Evolutionary conservation across 2,888 invertebrate genomes (phyloP), one percentile per base, ranked within the genome.

Genomic region (Andrena haemorrhoa): DNA sequence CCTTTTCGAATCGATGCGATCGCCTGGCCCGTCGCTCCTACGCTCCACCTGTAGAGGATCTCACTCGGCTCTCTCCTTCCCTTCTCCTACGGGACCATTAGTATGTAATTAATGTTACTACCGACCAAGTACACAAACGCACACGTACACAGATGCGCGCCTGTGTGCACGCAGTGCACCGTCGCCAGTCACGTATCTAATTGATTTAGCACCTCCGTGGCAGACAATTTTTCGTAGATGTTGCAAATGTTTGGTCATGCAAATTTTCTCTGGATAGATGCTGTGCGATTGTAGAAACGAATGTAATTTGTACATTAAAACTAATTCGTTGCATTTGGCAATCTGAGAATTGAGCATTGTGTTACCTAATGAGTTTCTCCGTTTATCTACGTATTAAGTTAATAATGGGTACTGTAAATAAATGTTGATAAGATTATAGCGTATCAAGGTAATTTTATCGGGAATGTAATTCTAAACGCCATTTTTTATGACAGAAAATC

Each of bases 181-280:
- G 66, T 12, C 29, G 70, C 12, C 82, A 82, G 75, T 47, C 71
- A 47, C 72, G 82, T 80, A 82, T 26, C 75, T 82, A 82, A 82
- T 79, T 79, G 56, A 63, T 79, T 63, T 66, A 73, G 79, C 71
- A 41, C 82, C 82, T 70, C 20, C 31, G 26, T 35, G 20, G 31
- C 26, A 6, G 8, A 20, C n/a, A 31, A 16, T 47, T 66, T 79
- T 77, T 49, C 2, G 4, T 10, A 16, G 33, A 31, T 35, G 1
- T 26, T 12, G 35, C 7, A 64, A 35, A 8, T 35, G 1, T 8
- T 66, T 33, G 51, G 10, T 5, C n/a, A 2, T 1, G 23, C 10
- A 47, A 16, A 12, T 35, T 51, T 63, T 33, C 16, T 33, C 3
- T 20, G 0, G 3, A 12, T 6, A 29, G 16, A 31, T 12, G 5